Percentiles rank a stretch among this genome's conserved stretches.
These are phyloP conservation scores for Tigriopus californicus DNA, from an alignment of 2,888 invertebrate species.

Conservation along the genomic window DNA sequence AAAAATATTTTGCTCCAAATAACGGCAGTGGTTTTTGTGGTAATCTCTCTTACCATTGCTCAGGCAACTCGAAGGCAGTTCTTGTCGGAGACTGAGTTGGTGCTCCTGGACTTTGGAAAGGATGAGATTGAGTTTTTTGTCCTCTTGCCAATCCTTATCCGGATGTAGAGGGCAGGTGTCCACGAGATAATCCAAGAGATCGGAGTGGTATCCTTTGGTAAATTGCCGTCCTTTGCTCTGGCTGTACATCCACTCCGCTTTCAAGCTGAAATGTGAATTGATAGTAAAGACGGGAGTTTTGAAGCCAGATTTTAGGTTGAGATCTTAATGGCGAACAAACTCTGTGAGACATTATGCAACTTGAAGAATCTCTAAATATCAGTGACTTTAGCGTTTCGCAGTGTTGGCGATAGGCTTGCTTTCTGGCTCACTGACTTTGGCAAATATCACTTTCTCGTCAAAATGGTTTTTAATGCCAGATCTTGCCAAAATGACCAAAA, in stretches of 20 bases:
- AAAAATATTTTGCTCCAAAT: too few relatives aligned
- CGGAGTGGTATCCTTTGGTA: conserved; percentile 61
- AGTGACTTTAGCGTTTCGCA: neutral
- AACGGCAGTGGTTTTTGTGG: too few relatives aligned
- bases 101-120: conserved; percentile 27
- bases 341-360: neutral
- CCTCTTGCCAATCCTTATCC: conserved; percentile 23
- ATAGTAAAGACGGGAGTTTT: neutral
- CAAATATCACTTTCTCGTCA: too few relatives aligned
- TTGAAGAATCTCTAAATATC: neutral
- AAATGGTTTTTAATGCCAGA: too few relatives aligned
- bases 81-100: conserved; percentile 51
- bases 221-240: conserved; percentile 80
- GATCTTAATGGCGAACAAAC: neutral
- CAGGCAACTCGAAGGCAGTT: conserved; percentile 30
- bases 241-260: conserved; percentile 87
- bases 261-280: conserved; percentile 39
- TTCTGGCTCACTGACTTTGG: too few relatives aligned
- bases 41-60: too few relatives aligned
- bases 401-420: neutral
- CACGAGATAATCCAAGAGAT: conserved; percentile 53
- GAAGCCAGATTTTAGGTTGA: too few relatives aligned
- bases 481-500: too few relatives aligned
- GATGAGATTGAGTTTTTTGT: conserved; percentile 27
- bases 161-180: conserved; percentile 17